Conservation (phyloP, 2,797 vertebrate species). For the Todus mexicanus region DNA sequence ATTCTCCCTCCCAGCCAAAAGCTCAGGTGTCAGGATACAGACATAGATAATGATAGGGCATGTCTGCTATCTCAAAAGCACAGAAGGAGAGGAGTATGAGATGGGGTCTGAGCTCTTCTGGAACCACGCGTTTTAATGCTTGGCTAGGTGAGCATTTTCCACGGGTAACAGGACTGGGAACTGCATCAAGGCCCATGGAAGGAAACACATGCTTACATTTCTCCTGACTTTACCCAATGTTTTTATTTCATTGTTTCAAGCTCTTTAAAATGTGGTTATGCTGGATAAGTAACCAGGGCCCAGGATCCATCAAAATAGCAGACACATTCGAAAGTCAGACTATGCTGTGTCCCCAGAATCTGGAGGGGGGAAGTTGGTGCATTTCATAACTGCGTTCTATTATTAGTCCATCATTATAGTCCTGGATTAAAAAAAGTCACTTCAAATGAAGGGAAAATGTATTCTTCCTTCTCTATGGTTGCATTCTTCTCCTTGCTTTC, state of each 20-base stretch:
- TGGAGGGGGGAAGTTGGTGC: not conserved
- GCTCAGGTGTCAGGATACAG: not conserved
- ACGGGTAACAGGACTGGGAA: not conserved
- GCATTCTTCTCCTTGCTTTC: not conserved
- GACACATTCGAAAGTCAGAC: not conserved
- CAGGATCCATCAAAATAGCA: not conserved
- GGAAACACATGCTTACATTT: not conserved
- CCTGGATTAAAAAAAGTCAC: not conserved
- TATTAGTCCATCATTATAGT: not conserved
- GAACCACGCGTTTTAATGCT: not conserved
- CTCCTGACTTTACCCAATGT: not conserved
- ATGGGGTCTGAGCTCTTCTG: not conserved
- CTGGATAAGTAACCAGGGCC: not conserved
- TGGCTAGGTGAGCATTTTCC: not conserved
- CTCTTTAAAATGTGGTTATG: not conserved
- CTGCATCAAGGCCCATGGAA: not conserved
- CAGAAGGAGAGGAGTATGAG: not conserved
- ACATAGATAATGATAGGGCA: fast-evolving
- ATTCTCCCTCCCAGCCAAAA: not conserved
- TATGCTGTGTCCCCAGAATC: not conserved
- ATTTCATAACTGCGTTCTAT: not conserved
- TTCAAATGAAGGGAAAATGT: not conserved
- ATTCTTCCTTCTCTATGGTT: not conserved
- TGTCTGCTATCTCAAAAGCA: not conserved
- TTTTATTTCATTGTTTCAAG: not conserved